Evolutionary conservation across 2,888 invertebrate species (phyloP), one percentile per base, ranked within the genome.

Genomic region (Mythimna loreyi): DNA sequence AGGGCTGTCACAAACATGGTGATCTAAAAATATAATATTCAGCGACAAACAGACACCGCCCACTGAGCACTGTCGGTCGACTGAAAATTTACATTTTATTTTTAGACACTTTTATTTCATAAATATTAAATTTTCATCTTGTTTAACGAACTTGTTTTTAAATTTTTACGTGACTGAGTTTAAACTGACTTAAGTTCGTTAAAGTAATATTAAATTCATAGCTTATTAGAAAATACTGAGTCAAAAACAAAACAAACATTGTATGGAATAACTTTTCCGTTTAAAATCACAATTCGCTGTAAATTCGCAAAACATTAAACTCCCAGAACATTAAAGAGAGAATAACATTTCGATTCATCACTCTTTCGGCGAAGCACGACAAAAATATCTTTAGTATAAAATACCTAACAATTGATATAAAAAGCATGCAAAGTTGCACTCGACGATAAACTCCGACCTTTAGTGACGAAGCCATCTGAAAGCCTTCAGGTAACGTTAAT

Each of bases 1-100:
- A 80, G 72, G 81, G 81, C 53, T 78, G 84, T 74, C 84, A 70
- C 53, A 62, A 68, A 65, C 83, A 70, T 45, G 62, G 28, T n/a
- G 50, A 36, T 58, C 72, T 75, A 80, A 72, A 83, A 75, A 83
- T 85, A 83, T 67, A 60, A 73, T 73, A 83, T 77, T 56, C 60
- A 73, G 61, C 65, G 66, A 73, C 50, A 43, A 53, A 49, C 55
- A 23, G 56, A 43, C 33, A 69, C 52, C 78, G 64, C 72, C 73
- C 68, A 72, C 74, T 33, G 43, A 36, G 43, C 33, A 33, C 6
- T 49, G 53, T 43, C 28, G 9, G 33, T 43, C 33, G 53, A 50
- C 58, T 72, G 68, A 74, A 80, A 69, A 74, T 71, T 78, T 28
- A 16, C 52, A 67, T 67, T 53, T 67, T 73, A 73, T 76, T 80